Base-by-base conservation (phyloP, 2,113 vertebrate genomes). In the Percina caprodes region DNA sequence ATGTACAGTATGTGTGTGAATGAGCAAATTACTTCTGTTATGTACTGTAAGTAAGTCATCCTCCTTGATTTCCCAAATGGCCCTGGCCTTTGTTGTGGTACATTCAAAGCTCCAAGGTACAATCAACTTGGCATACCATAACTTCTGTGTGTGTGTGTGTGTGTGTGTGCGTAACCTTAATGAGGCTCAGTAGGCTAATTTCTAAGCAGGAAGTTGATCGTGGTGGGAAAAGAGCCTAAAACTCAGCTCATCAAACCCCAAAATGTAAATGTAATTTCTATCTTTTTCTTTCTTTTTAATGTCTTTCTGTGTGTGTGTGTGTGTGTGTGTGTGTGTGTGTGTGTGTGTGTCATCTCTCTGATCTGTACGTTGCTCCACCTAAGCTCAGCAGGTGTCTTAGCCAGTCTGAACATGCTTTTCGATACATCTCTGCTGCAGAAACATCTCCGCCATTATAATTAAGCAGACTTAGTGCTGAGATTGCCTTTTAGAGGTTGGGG, bases 401-500 rank as follows among this genome's bases (percentile, higher is more conserved):
- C n/a, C 23, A 7, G 16, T 74, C 54, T 72, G 30, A 85, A 63
- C 72, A 54, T 39, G 58, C 10, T n/a, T 69, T 21, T 68, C 5
- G 10, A 68, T 45, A 54, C 49, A 51, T 70, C 75, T 70, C 51
- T 18, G 68, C 69, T 30, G n/a, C 68, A 72, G 26, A 75, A 80
- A 83, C 48, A 65, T 74, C 67, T 74, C 42, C 3, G 4, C 18
- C 3, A 7, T 16, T 79, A 58, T 52, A 66, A 77, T 83, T 74
- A 51, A 45, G 33, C 60, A 71, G 68, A 70, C 70, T 83, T 69
- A 56, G 81, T 6, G 16, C 65, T 77, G 86, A 80, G 77, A 81
- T 79, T 78, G 80, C 63, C 54, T 81, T 74, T 72, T 33, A 63
- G 77, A 83, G 88, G 78, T 82, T 79, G 48, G 33, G 59, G 77